Percentiles rank a stretch among this genome's conserved stretches.
phyloP scores from a whole-genome alignment of 2,113 vertebrate species.

The Limanda limanda region DNA sequence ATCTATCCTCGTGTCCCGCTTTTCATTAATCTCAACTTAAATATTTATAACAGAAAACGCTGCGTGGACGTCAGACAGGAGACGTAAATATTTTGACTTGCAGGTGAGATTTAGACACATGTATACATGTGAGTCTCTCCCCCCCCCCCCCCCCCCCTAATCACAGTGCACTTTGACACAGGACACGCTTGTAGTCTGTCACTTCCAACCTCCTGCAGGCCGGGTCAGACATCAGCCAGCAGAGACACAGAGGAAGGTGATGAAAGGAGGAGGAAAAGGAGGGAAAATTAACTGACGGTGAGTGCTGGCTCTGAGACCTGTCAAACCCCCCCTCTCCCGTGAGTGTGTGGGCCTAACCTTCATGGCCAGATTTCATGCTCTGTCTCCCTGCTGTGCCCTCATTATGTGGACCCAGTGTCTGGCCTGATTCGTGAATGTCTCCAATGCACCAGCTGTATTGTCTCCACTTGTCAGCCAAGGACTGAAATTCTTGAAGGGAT shows the following conservation, averaged over 20 bases:
- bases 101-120: too few relatives aligned
- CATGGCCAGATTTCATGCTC: constrained; percentile 48
- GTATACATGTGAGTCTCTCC: neutral
- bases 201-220: constrained; percentile 50
- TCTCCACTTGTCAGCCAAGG: neutral
- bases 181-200: constrained; percentile 59
- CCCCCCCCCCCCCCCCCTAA: neutral
- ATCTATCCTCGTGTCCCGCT: too few relatives aligned
- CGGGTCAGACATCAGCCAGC: constrained; percentile 48
- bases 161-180: constrained; percentile 43
- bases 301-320: constrained; percentile 40
- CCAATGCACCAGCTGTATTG: constrained; percentile 13
- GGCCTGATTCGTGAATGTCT: neutral
- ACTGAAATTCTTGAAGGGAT: neutral
- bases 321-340: constrained; percentile 54
- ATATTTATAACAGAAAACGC: too few relatives aligned
- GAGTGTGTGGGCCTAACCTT: constrained; percentile 47
- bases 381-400: constrained; percentile 46
- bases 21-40: too few relatives aligned
- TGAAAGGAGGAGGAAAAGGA: constrained; percentile 47
- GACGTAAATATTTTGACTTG: too few relatives aligned
- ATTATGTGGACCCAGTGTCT: constrained; percentile 16
- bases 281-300: constrained; percentile 38
- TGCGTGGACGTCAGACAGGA: too few relatives aligned
- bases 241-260: constrained; percentile 46